Evolutionary conservation across 37 sponge, comb jelly and placozoan species (phyloP).

Genomic region (Aplysina aerophoba): DNA sequence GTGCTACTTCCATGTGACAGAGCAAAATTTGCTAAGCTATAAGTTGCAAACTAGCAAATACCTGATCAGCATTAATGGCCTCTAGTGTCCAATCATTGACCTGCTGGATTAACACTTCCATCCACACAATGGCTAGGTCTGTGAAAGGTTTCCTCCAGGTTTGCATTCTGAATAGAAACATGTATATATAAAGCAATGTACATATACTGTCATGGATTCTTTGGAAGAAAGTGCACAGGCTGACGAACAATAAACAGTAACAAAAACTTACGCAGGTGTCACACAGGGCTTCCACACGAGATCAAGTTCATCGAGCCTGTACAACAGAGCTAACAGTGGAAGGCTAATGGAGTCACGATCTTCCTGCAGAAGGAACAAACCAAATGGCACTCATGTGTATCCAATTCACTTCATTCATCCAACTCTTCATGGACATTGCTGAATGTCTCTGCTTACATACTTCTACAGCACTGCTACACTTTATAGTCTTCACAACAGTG

Average conservation of each 20-base stretch:
- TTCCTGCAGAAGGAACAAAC: constrained; percentile 29
- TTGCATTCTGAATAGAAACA: constrained; percentile 50
- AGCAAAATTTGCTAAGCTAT: too few species aligned
- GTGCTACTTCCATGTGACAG: too few species aligned
- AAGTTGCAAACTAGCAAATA: neutral
- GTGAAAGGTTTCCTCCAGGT: constrained; percentile 70
- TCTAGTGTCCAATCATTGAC: constrained; percentile 52
- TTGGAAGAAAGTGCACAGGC: too few species aligned
- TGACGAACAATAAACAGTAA: too few species aligned
- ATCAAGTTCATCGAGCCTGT: constrained; percentile 77
- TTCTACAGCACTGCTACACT: too few species aligned
- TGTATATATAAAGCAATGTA: neutral
- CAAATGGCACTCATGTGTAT: neutral
- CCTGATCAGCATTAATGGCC: constrained; percentile 58
- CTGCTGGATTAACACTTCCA: constrained; percentile 76
- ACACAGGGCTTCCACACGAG: constrained; percentile 64
- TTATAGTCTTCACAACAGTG: too few species aligned
- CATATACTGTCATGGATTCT: too few species aligned
- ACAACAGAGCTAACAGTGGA: constrained; percentile 76
- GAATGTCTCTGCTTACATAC: too few species aligned
- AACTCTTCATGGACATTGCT: too few species aligned
- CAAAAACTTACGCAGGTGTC: constrained; percentile 58
- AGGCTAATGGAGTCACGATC: constrained; percentile 46
- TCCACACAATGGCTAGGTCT: constrained; percentile 64
- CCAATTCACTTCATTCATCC: too few species aligned